Evolutionary conservation across 2,113 vertebrate species (phyloP), one percentile per base, ranked within the genome.

Genomic region (Dromiciops gliroides): DNA sequence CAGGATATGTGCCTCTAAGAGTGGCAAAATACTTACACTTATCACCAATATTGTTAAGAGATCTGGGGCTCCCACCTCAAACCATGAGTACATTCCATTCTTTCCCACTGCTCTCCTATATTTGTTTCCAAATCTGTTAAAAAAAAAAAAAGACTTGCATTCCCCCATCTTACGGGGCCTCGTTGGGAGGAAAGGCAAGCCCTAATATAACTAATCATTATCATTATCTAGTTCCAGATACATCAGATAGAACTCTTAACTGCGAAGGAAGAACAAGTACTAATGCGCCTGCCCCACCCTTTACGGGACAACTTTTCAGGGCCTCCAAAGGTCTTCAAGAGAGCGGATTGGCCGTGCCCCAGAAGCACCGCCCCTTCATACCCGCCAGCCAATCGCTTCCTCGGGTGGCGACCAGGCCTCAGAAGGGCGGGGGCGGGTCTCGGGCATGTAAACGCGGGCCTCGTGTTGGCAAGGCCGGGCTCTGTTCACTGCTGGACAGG

Each of bases 301-400:
- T 83, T 22, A 44, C 1, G 37, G 52, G 50, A 52, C 56, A 51
- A 37, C 26, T 88, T 88, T 48, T 94, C n/a, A 26, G 37, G 90
- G 12, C 31, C 50, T 26, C 50, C 67, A 48, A 48, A 16, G 48
- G 47, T 51, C n/a, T 83, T 83, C 31, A 7, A 10, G 48, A 89
- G 67, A 89, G 9, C 6, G 0, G 92, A 93, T 96, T 96, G 97
- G 96, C 24, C 50, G 1, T 49, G 1, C 7, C 2, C 4, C 1
- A n/a, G 23, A 28, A 28, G 51, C 23, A 92, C 95, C 67, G 51
- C 96, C 95, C 93, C 51, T 23, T 0, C 19, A 0, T 16, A 4
- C 51, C 50, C 47, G 0, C 4, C 8, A 11, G 31, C 97, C 96
- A 97, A 97, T 97, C 56, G 89, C 2, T 26, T 93, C 3, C 19